Conservation (phyloP, 2,113 vertebrate species). For the Bostrychus sinensis region DNA sequence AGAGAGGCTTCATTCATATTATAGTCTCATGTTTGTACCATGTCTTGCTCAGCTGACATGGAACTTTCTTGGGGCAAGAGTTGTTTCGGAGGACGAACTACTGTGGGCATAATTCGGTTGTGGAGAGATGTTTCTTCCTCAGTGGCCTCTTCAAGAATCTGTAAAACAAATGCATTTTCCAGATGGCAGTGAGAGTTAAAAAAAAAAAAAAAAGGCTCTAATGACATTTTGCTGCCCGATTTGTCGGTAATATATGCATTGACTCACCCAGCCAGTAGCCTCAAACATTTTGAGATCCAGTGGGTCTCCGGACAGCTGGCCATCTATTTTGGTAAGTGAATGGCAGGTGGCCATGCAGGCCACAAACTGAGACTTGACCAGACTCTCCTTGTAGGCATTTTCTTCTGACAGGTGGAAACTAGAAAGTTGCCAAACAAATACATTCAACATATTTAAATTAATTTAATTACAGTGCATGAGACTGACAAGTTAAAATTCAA, state of each 20-base stretch:
- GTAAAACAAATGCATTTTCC: too few relatives aligned
- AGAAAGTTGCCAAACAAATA: neutral
- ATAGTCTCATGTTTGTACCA: slow-evolving; percentile 77
- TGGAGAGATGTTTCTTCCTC: slow-evolving; percentile 97
- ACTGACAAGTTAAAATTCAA: neutral
- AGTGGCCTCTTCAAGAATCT: slow-evolving; percentile 96
- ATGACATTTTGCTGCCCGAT: neutral
- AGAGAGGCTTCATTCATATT: neutral
- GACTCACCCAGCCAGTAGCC: slow-evolving; percentile 95
- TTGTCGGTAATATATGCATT: neutral
- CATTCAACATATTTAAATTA: too few relatives aligned
- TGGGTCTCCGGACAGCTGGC: slow-evolving; percentile 93
- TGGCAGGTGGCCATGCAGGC: slow-evolving; percentile 98
- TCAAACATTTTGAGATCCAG: slow-evolving; percentile 99
- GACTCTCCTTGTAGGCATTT: slow-evolving; percentile 84
- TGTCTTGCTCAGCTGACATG: slow-evolving; percentile 82
- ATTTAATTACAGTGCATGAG: too few relatives aligned
- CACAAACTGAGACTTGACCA: slow-evolving; percentile 93
- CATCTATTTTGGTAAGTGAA: slow-evolving; percentile 98
- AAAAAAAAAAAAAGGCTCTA: neutral
- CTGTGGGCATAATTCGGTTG: slow-evolving; percentile 96
- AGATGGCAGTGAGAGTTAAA: too few relatives aligned
- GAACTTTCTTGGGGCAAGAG: slow-evolving; percentile 83
- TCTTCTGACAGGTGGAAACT: slow-evolving; percentile 92
- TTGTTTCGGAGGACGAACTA: slow-evolving; percentile 92